phyloP scores from a whole-genome alignment of 2,113 vertebrate genomes.

The Microtus pennsylvanicus region DNA sequence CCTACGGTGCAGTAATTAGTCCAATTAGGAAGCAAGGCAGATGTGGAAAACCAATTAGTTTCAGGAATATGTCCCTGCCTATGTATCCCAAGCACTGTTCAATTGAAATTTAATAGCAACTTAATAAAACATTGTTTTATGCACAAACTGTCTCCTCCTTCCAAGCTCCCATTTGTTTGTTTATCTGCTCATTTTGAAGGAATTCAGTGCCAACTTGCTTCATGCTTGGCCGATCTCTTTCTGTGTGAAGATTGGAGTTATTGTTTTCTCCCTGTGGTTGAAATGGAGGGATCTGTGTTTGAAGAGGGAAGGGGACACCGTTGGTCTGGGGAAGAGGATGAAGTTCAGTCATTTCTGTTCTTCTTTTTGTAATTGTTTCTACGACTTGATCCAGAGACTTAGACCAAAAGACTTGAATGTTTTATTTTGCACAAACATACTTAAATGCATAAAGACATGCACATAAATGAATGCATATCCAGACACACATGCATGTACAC shows the following conservation, averaged over 20 bases:
- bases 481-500: not conserved
- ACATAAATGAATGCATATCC: fast-evolving
- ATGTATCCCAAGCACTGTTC: slow-evolving; percentile 83
- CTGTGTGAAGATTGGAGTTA: not conserved
- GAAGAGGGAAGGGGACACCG: not conserved
- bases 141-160: slow-evolving; percentile 71
- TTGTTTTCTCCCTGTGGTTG: slow-evolving; percentile 9
- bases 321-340: not conserved
- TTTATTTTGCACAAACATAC: not conserved
- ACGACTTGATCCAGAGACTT: not conserved
- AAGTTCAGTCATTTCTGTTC: not conserved
- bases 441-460: too few relatives aligned
- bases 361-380: not conserved
- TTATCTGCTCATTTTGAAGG: slow-evolving; percentile 71
- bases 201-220: slow-evolving; percentile 27
- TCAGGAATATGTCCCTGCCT: slow-evolving; percentile 85
- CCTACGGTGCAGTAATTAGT: slow-evolving; percentile 89
- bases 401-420: not conserved
- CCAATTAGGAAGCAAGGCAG: slow-evolving; percentile 91
- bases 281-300: not conserved
- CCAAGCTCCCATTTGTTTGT: slow-evolving; percentile 74
- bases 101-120: slow-evolving; percentile 84
- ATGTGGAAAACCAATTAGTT: slow-evolving; percentile 92
- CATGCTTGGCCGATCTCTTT: slow-evolving; percentile 43
- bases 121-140: slow-evolving; percentile 88